Percentiles rank a stretch among this genome's conserved stretches.
These are phyloP conservation scores for Notechis scutatus DNA, from an alignment of 2,113 vertebrate species.

Conservation along the genomic window DNA sequence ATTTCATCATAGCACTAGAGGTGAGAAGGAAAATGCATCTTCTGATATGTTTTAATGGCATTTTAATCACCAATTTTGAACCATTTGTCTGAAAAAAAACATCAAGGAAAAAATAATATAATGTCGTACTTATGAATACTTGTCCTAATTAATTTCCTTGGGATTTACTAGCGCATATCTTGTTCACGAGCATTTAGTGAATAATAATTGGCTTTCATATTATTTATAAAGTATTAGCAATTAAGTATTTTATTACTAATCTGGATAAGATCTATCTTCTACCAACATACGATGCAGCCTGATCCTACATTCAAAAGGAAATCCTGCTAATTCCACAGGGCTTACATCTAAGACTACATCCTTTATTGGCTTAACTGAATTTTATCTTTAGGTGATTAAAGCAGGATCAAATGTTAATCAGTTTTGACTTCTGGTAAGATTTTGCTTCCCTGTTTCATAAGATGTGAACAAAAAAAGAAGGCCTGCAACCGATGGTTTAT, in stretches of 20 bases:
- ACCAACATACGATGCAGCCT: neutral
- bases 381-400: conserved; percentile 1
- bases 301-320: neutral
- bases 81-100: neutral
- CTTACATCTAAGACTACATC: neutral
- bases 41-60: conserved; percentile 27
- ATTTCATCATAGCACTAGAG: conserved; percentile 49
- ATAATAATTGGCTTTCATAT: conserved; percentile 48
- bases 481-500: neutral
- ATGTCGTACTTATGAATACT: neutral
- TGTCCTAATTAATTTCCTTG: neutral
- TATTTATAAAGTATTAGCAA: conserved; percentile 42
- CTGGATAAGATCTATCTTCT: conserved; percentile 24
- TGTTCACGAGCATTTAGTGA: neutral
- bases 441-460: neutral
- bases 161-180: neutral
- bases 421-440: neutral
- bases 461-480: neutral
- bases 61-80: conserved; percentile 20
- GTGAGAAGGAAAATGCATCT: conserved; percentile 28
- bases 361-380: neutral
- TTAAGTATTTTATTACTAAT: conserved; percentile 19
- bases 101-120: neutral
- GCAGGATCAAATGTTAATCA: neutral
- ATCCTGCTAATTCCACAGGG: neutral